phyloP scores from a whole-genome alignment of 2,113 vertebrate species.

The Gadus chalcogrammus region DNA sequence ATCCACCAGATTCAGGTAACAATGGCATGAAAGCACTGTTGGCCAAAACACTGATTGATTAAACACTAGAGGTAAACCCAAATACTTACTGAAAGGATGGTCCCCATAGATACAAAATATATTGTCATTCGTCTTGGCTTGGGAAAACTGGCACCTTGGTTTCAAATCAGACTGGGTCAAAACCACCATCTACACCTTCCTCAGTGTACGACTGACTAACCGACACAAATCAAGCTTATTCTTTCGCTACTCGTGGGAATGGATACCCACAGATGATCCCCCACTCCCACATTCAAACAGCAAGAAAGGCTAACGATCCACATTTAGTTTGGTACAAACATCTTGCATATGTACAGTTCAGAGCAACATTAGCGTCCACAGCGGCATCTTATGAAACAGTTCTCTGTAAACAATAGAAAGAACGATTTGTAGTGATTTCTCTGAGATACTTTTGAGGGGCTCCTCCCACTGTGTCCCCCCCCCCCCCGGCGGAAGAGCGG shows the following conservation, averaged over 20 bases:
- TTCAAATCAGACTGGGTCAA: conserved; percentile 27
- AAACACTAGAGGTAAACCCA: conserved; percentile 26
- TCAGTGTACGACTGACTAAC: conserved; percentile 36
- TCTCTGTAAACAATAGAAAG: conserved; percentile 72
- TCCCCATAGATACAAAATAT: conserved; percentile 22
- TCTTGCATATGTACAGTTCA: conserved; percentile 66
- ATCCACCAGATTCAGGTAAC: too few relatives aligned
- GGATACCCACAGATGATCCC: conserved; percentile 33
- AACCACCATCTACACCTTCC: conserved; percentile 10
- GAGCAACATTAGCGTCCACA: conserved; percentile 62
- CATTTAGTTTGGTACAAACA: conserved; percentile 51
- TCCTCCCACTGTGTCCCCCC: conserved; percentile 41
- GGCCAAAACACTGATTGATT: too few relatives aligned
- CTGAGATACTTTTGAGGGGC: conserved; percentile 71
- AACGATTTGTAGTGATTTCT: conserved; percentile 62
- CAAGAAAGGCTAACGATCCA: conserved; percentile 30
- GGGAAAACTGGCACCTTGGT: conserved; percentile 18
- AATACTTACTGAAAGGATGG: conserved; percentile 18
- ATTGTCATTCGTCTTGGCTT: conserved; percentile 6
- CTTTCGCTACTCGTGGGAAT: conserved; percentile 17
- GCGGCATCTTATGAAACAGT: conserved; percentile 57
- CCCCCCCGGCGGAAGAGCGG: conserved; percentile 42
- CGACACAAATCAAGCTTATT: conserved; percentile 32
- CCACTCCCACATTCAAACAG: conserved; percentile 48
- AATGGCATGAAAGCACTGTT: too few relatives aligned